Evolutionary conservation across 92 coral and sea anemone genomes (phyloP).

Genomic region (Paramuricea clavata): DNA sequence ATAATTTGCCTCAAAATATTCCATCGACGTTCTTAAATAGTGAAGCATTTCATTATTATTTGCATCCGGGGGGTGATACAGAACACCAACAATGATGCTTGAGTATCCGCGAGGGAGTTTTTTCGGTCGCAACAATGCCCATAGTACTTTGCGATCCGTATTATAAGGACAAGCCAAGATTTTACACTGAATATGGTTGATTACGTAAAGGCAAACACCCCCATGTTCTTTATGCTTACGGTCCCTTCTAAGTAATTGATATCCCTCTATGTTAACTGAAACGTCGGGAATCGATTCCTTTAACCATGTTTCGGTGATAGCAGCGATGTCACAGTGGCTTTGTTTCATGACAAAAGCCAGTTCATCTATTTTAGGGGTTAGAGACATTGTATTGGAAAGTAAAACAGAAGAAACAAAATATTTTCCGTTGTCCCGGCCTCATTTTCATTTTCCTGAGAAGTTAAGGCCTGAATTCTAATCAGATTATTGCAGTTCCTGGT

Average conservation of each 20-base stretch:
- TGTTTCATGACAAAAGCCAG: background rate
- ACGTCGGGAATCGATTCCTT: too few relatives aligned
- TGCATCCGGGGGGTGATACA: slow-evolving; percentile 17
- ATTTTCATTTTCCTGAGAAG: background rate
- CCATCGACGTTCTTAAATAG: slow-evolving; percentile 53
- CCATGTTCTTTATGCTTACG: too few relatives aligned
- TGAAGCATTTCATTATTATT: slow-evolving; percentile 49
- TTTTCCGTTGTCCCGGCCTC: background rate
- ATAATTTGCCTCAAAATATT: slow-evolving; percentile 50
- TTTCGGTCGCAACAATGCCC: slow-evolving; percentile 48
- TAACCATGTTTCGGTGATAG: too few relatives aligned
- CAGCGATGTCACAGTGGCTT: too few relatives aligned
- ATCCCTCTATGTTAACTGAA: too few relatives aligned
- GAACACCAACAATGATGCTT: slow-evolving; percentile 36
- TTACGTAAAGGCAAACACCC: too few relatives aligned
- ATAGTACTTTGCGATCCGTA: slow-evolving; percentile 50
- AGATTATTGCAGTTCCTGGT: too few relatives aligned
- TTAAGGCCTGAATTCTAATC: too few relatives aligned
- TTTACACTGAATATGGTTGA: slow-evolving; percentile 42
- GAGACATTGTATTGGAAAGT: slow-evolving; percentile 6
- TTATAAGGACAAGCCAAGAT: slow-evolving; percentile 45
- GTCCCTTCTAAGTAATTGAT: too few relatives aligned
- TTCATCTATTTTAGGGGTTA: background rate
- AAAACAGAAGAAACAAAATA: background rate
- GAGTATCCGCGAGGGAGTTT: slow-evolving; percentile 40